Evolutionary conservation across 1,140 invertebrate genomes (phyloP), one percentile per base, ranked within the genome.

Genomic region (Panagrolaimus sp.): DNA sequence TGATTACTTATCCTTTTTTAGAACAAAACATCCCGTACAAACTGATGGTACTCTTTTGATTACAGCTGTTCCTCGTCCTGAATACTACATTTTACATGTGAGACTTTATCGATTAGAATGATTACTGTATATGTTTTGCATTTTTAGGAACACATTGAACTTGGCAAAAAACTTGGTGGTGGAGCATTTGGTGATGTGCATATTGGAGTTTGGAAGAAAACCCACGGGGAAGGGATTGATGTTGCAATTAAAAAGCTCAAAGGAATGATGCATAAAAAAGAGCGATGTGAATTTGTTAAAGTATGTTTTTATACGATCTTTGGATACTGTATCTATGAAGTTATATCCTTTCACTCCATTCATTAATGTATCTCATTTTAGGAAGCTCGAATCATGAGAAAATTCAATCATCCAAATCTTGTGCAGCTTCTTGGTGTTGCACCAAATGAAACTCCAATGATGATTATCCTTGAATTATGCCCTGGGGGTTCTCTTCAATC

Each of bases 401-500:
- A 96, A 83, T 97, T 96, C 83, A 90, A 95, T 84, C 94, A 97
- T 86, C 91, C 91, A 0, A 97, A 97, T 84, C 92, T 95, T 76
- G 93, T 95, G 8, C 90, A 91, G 78, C 88, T 97, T n/a, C 95
- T 96, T 75, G 94, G 94, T 24, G 96, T 98, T 76, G 95, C 93
- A 78, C 93, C 96, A 62, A 93, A 96, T 83, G 94, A 95, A 80
- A 93, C 96, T 79, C 95, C 95, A 0, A 94, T 98, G 63, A 96
- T 97, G 94, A 96, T 98, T 80, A 92, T 97, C 24, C 96, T 98
- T 93, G 94, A 98, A 86, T 87, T 94, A 67, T 92, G 95, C 15
- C 88, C 90, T 74, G 91, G 91, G 91, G 84, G 74, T 9, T 69
- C 65, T 21, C 72, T 76, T 12, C 43, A 69, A 21, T 58, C 52